A percentile compares a stretch with the other conserved stretches of the same genome.
phyloP scores from a whole-genome alignment of 37 sponge, comb jelly and placozoan genomes.

The Aphrocallistes beatrix region DNA sequence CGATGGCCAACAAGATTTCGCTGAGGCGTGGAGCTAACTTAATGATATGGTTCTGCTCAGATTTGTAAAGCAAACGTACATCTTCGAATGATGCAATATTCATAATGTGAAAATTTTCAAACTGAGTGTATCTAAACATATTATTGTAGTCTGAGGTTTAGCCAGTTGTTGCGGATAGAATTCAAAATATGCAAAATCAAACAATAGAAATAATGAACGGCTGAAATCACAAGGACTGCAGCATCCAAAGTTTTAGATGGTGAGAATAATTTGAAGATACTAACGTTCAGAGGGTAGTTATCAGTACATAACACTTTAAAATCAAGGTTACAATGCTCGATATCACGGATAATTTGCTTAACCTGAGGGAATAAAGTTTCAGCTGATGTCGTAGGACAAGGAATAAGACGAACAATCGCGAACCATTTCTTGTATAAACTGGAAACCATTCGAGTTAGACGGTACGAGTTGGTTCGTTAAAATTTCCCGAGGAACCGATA shows the following conservation, averaged over 20 bases:
- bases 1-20: neutral
- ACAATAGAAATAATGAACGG: neutral
- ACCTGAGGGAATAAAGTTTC: neutral
- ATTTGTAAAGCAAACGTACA: neutral
- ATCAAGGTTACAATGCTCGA: neutral
- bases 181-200: neutral
- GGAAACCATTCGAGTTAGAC: neutral
- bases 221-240: neutral
- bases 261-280: neutral
- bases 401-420: neutral
- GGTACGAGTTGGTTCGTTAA: neutral
- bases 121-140: neutral
- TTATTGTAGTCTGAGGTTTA: neutral
- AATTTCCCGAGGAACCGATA: neutral
- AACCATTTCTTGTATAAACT: neutral
- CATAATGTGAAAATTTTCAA: neutral
- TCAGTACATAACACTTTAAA: neutral
- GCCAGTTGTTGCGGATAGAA: neutral
- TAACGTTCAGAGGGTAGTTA: neutral
- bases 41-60: neutral
- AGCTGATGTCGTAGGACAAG: neutral
- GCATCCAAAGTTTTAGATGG: neutral
- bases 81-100: neutral
- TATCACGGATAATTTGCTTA: neutral
- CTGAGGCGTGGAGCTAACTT: neutral